Conservation (phyloP, 2,888 invertebrate genomes). For the Tanypteryx hageni region DNA sequence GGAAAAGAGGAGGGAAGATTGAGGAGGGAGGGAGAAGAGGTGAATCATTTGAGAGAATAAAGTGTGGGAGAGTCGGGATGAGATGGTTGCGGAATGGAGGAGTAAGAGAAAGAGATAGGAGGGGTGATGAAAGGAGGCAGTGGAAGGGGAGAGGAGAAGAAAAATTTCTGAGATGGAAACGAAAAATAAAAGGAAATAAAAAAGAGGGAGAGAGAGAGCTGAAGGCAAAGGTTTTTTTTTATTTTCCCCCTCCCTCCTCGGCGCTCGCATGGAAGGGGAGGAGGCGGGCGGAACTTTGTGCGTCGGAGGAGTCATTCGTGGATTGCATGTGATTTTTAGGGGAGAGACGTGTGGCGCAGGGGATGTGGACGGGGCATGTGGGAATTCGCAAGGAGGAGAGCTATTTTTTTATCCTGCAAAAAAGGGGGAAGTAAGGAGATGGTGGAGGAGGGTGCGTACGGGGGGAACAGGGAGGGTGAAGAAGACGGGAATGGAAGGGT, state of each 20-base stretch:
- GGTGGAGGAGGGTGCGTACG: neutral
- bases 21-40: constrained; percentile 1
- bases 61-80: constrained; percentile 43
- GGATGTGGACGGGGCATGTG: neutral
- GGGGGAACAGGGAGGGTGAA: too few species aligned
- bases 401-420: constrained; percentile 1
- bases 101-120: neutral
- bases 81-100: constrained; percentile 35
- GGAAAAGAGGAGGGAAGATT: neutral
- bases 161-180: constrained; percentile 24
- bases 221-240: neutral
- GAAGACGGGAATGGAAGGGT: too few species aligned
- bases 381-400: neutral
- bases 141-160: neutral
- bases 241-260: too few species aligned
- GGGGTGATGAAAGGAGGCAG: constrained; percentile 4
- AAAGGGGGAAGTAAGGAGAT: neutral
- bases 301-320: neutral
- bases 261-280: neutral
- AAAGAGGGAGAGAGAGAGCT: too few species aligned
- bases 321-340: neutral
- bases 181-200: constrained; percentile 20
- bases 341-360: neutral
- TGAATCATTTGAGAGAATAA: constrained; percentile 62
- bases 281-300: neutral